Evolutionary conservation across 2,888 invertebrate species (phyloP).

Genomic region (Phytoseiulus persimilis): DNA sequence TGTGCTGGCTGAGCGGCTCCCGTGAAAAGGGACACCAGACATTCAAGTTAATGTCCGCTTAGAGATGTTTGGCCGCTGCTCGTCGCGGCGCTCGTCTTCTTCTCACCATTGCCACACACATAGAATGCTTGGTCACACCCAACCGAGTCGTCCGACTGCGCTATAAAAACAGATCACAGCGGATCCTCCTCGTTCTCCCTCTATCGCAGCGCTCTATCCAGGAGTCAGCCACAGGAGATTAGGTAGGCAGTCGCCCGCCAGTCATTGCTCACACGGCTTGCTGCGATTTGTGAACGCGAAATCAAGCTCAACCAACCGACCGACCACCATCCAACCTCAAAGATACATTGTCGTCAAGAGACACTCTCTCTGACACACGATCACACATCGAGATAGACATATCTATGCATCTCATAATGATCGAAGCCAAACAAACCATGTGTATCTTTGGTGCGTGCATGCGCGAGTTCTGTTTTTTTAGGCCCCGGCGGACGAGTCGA

Average conservation of each 20-base stretch:
- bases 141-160: neutral
- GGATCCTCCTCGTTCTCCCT: neutral
- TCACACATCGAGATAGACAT: neutral
- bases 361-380: neutral
- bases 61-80: neutral
- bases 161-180: neutral
- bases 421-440: neutral
- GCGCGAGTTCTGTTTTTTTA: neutral
- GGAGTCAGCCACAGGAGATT: neutral
- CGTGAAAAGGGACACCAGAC: neutral
- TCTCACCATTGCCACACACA: neutral
- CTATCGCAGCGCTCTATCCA: neutral
- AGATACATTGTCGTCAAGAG: neutral
- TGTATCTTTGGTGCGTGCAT: conserved; percentile 5
- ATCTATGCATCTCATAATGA: neutral
- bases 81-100: neutral
- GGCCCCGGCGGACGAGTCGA: neutral
- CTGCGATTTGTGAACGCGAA: neutral
- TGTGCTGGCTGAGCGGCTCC: neutral
- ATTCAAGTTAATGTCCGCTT: neutral
- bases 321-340: neutral
- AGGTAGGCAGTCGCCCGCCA: neutral
- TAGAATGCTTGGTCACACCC: neutral
- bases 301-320: neutral
- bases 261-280: neutral